These are phyloP conservation scores for Rynchops niger DNA, from an alignment of 2,113 vertebrate species.

Conservation along the genomic window DNA sequence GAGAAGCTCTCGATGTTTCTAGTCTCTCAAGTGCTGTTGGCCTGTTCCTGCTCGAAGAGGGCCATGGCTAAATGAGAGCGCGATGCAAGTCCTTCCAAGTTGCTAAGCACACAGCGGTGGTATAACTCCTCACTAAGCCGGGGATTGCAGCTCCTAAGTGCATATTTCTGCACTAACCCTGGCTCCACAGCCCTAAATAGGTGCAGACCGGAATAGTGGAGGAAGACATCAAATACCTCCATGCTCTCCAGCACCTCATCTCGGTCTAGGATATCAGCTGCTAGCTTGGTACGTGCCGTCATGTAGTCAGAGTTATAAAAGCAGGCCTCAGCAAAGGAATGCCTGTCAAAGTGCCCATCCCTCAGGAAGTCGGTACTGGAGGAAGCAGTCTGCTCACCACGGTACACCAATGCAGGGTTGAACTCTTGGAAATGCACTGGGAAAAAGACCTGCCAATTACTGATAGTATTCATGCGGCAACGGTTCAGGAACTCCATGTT, in stretches of 20 bases:
- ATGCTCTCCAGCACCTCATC: conserved; percentile 92
- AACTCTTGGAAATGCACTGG: conserved; percentile 96
- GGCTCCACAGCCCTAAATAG: conserved; percentile 95
- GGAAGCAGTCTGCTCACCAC: conserved; percentile 78
- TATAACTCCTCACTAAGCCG: conserved; percentile 92
- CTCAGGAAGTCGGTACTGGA: conserved; percentile 74
- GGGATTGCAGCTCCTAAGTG: conserved; percentile 85
- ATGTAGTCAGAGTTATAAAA: conserved; percentile 97
- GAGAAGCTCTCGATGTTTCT: background rate
- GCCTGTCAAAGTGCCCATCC: conserved; percentile 91
- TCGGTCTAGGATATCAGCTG: conserved; percentile 84
- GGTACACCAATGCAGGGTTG: conserved; percentile 83
- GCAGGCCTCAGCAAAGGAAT: conserved; percentile 91
- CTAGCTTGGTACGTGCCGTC: conserved; percentile 89
- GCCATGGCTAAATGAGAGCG: conserved; percentile 91
- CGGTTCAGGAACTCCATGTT: conserved; percentile 91
- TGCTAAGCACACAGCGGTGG: conserved; percentile 93
- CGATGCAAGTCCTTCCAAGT: conserved; percentile 90
- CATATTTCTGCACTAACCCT: conserved; percentile 90
- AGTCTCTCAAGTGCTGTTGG: conserved; percentile 86
- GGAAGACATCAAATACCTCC: conserved; percentile 94
- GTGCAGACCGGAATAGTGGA: conserved; percentile 91
- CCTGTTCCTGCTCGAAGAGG: conserved; percentile 94
- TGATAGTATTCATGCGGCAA: conserved; percentile 96
- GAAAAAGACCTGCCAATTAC: conserved; percentile 96